Evolutionary conservation across 2,797 vertebrate genomes (phyloP).

Genomic region (Oreochromis mossambicus): DNA sequence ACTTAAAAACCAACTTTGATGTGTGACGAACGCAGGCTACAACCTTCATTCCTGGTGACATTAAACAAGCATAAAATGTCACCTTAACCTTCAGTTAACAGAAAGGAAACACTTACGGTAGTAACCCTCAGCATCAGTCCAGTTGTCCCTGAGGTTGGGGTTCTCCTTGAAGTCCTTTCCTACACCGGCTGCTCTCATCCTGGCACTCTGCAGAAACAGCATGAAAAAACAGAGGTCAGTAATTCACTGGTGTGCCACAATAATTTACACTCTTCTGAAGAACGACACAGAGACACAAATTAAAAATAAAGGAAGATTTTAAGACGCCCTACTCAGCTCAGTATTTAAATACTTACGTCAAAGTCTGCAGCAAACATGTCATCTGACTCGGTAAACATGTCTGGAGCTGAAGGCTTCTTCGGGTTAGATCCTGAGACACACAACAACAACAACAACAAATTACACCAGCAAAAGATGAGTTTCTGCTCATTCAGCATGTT

Average conservation of each 20-base stretch:
- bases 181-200: conserved; percentile 92
- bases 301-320: not conserved
- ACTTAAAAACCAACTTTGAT: not conserved
- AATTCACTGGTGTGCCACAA: not conserved
- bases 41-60: not conserved
- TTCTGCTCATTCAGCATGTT: not conserved
- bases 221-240: not conserved
- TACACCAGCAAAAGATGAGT: not conserved
- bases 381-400: conserved; percentile 99
- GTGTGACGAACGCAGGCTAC: not conserved
- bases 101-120: conserved; percentile 82
- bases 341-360: conserved; percentile 82
- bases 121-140: conserved; percentile 98
- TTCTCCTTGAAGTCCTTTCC: conserved; percentile 99
- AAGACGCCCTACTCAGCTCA: not conserved
- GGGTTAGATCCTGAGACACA: conserved; percentile 84
- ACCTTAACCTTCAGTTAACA: not conserved
- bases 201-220: conserved; percentile 82
- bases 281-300: not conserved
- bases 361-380: conserved; percentile 99
- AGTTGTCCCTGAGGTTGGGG: conserved; percentile 98
- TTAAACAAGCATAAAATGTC: not conserved
- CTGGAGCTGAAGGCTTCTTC: conserved; percentile 93
- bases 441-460: not conserved
- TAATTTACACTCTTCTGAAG: not conserved